Evolutionary conservation across 2,888 invertebrate species (phyloP), one percentile per base, ranked within the genome.

Genomic region (Tachina fera): DNA sequence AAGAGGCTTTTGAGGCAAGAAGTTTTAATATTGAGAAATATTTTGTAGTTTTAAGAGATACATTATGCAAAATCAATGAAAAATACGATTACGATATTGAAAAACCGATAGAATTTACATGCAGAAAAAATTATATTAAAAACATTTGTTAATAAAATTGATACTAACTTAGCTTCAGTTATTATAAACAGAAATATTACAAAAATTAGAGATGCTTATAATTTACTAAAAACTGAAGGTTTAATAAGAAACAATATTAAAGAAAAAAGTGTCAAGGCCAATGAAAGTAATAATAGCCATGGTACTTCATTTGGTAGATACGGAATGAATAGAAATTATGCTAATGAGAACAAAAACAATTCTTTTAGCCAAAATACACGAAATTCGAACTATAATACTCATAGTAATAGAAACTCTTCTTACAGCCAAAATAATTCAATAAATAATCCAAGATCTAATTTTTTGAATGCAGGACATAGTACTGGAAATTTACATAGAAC

Each of bases 121-220:
- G 83, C 83, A 60, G 83, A 88, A 71, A 79, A 83, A 49, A 78
- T 70, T 63, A 87, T 87, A 74, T 45, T 88, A 76, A 82, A 85
- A 71, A 87, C 87, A 71, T 88, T 86, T 47, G 6, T 86, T 5
- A 87, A 87, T 75, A 87, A 88, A 67, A 88, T 88, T 67, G 84
- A 88, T 75, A 53, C 84, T 41, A 87, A 77, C 51, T 72, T 74
- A 53, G 67, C 79, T 41, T 81, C 81, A 14, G 60, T 78, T 11
- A 45, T 84, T 41, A 68, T 77, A 14, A 87, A 84, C 61, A 61
- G 56, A 49, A 84, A 87, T n/a, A 39, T 67, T 6, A 31, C 16
- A 13, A 86, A 60, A 60, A n/a, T 83, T 13, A 63, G 71, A 65
- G 79, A 78, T n/a, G 81, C 74, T 3, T 84, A 43, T 65, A 41